These are phyloP conservation scores for Megaceryle alcyon DNA, from an alignment of 2,797 vertebrate species.

Conservation along the genomic window DNA sequence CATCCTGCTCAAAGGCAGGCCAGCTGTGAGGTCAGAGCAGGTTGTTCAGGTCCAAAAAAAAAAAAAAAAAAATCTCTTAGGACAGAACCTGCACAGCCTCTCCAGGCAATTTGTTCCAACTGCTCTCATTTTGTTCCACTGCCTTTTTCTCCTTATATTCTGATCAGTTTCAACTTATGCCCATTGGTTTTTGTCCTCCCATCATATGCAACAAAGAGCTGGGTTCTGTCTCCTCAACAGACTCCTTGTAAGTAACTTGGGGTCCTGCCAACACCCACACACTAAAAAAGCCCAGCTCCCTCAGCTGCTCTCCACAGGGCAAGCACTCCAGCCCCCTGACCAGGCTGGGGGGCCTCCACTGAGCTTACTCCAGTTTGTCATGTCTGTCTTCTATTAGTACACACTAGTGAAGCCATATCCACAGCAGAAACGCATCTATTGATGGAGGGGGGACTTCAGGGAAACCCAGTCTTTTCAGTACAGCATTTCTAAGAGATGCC, in stretches of 20 bases:
- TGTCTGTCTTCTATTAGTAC: background rate
- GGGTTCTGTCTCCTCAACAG: background rate
- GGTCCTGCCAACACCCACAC: background rate
- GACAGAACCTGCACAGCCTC: background rate
- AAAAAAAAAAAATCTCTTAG: background rate
- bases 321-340: background rate
- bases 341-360: background rate
- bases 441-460: background rate
- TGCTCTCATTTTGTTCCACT: background rate
- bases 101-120: background rate
- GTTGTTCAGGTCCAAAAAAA: background rate
- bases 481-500: background rate
- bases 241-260: background rate
- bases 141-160: background rate
- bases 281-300: background rate
- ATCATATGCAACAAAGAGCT: background rate
- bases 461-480: background rate
- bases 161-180: background rate
- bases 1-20: background rate
- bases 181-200: background rate
- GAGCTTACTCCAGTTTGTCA: background rate
- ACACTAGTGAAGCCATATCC: background rate
- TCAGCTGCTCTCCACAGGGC: background rate
- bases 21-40: background rate
- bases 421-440: background rate